These are phyloP conservation scores for Agrochola lychnidis DNA, from an alignment of 2,888 invertebrate species.

Conservation along the genomic window DNA sequence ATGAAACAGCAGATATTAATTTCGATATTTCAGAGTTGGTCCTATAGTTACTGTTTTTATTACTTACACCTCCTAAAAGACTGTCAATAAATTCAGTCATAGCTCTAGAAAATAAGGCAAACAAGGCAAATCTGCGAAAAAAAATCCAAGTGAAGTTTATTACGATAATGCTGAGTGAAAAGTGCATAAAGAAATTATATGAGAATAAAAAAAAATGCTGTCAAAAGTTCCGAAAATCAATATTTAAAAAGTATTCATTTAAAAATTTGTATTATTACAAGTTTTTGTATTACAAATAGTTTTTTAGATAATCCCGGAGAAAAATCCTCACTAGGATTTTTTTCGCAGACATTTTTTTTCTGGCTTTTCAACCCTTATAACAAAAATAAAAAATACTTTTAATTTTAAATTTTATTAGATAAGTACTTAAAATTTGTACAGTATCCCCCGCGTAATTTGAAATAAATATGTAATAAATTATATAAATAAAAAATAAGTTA, in stretches of 20 bases:
- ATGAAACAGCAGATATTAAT: neutral
- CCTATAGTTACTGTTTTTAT: neutral
- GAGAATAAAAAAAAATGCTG: neutral
- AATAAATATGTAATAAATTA: conserved; percentile 74
- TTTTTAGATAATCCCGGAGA: neutral
- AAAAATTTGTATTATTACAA: neutral
- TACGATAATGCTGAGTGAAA: too few species aligned
- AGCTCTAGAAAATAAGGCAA: neutral
- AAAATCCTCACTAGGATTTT: neutral
- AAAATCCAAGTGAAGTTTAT: neutral
- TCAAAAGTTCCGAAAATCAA: neutral
- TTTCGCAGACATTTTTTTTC: neutral
- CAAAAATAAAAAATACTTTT: conserved; percentile 31
- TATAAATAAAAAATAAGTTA: conserved; percentile 70
- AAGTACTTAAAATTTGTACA: conserved; percentile 64
- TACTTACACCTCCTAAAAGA: neutral
- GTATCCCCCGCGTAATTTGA: conserved; percentile 44
- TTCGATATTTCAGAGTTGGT: neutral
- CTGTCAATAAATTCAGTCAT: neutral
- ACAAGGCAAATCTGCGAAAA: neutral
- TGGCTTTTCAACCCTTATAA: too few species aligned
- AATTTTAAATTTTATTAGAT: conserved; percentile 67
- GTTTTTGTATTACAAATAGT: neutral
- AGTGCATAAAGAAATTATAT: neutral
- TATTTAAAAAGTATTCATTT: neutral